Conservation (phyloP, 2,797 vertebrate genomes). For the Micropoecilia bifurca region DNA sequence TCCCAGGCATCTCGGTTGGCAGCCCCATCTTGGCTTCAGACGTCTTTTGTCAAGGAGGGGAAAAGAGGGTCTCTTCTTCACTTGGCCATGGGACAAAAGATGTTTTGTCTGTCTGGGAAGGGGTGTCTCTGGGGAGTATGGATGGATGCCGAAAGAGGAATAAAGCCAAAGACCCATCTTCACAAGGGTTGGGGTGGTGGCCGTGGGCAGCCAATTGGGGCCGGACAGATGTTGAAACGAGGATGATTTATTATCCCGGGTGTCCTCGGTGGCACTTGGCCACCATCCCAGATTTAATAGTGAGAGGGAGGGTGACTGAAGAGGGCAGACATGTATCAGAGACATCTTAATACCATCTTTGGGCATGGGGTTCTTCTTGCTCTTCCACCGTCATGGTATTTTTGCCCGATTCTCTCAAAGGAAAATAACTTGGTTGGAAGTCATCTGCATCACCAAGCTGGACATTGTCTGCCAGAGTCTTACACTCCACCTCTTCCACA, state of each 20-base stretch:
- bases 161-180: slow-evolving; percentile 86
- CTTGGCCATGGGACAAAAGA: slow-evolving; percentile 90
- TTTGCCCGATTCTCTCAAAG: slow-evolving; percentile 78
- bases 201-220: slow-evolving; percentile 84
- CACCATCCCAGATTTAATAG: slow-evolving; percentile 88
- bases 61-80: slow-evolving; percentile 94
- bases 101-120: slow-evolving; percentile 88
- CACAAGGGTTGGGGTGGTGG: slow-evolving; percentile 78
- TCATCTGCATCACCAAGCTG: slow-evolving; percentile 76
- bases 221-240: slow-evolving; percentile 91
- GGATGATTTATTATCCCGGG: slow-evolving; percentile 93
- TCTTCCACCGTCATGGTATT: slow-evolving; percentile 83
- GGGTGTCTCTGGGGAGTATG: slow-evolving; percentile 75
- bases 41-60: slow-evolving; percentile 89
- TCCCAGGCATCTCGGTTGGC: slow-evolving; percentile 88
- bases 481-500: slow-evolving; percentile 49
- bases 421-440: slow-evolving; percentile 83
- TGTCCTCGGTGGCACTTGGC: slow-evolving; percentile 95
- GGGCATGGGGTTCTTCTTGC: slow-evolving; percentile 78
- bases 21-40: slow-evolving; percentile 91
- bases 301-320: slow-evolving; percentile 69
- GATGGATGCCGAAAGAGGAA: slow-evolving; percentile 89
- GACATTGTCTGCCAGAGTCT: slow-evolving; percentile 71
- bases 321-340: slow-evolving; percentile 71
- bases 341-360: slow-evolving; percentile 84